A percentile compares a stretch with the other conserved stretches of the same genome.
These are phyloP conservation scores for Acrossocheilus wenchowensis DNA, from an alignment of 2,797 vertebrate genomes.

Conservation along the genomic window DNA sequence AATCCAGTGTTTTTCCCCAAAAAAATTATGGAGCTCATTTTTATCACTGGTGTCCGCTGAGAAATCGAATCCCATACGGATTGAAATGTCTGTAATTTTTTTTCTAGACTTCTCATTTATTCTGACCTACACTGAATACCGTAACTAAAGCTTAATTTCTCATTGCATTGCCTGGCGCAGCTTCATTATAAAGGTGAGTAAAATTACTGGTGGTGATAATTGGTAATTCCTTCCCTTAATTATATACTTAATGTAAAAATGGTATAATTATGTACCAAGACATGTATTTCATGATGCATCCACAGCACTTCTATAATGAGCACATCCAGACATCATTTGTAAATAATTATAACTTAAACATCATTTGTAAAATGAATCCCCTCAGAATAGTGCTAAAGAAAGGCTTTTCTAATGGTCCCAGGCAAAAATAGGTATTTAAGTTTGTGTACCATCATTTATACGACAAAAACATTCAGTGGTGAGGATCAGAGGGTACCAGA, in stretches of 20 bases:
- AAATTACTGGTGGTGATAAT: neutral
- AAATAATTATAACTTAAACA: neutral
- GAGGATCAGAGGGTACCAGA: conserved; percentile 30
- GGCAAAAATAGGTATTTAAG: neutral
- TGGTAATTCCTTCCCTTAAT: neutral
- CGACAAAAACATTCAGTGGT: neutral
- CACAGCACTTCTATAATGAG: neutral
- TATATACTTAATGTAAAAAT: neutral
- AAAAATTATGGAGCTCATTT: neutral
- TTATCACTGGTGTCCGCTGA: neutral
- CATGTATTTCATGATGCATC: neutral
- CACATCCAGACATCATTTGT: neutral
- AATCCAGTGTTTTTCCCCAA: neutral
- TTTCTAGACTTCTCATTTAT: neutral
- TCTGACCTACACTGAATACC: conserved; percentile 13
- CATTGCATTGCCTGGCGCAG: neutral
- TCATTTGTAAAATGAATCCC: neutral
- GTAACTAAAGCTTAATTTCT: conserved; percentile 12
- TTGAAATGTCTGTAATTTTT: neutral
- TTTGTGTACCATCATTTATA: conserved; percentile 4
- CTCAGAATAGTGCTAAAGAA: neutral
- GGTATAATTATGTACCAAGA: neutral
- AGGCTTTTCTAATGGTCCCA: neutral
- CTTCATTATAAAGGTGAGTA: neutral
- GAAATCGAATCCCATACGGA: neutral